Percentiles rank a stretch among this genome's conserved stretches.
Evolutionary conservation across 2,888 invertebrate species (phyloP).

Genomic region (Seladonia tumulorum): DNA sequence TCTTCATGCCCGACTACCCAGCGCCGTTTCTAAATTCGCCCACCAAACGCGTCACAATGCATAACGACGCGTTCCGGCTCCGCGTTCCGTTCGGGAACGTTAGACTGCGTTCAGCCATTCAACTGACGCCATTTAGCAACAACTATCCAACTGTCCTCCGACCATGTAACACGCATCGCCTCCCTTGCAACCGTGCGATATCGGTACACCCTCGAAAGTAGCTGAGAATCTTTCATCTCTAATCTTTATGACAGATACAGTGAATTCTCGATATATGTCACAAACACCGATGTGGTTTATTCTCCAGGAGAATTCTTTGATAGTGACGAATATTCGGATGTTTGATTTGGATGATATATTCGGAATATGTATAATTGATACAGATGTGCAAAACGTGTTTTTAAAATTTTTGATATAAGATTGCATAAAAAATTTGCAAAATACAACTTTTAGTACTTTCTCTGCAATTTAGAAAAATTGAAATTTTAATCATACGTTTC

Average conservation of each 20-base stretch:
- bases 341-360: too few species aligned
- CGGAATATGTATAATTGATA: too few species aligned
- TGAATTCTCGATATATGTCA: too few species aligned
- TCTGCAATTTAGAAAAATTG: too few species aligned
- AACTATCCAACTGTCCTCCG: not conserved
- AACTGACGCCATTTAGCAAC: slow-evolving; percentile 2
- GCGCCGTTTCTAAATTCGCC: slow-evolving; percentile 51
- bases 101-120: slow-evolving; percentile 24
- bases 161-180: not conserved
- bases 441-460: too few species aligned
- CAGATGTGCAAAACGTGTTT: too few species aligned
- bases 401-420: too few species aligned
- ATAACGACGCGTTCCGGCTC: slow-evolving; percentile 57
- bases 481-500: too few species aligned
- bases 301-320: too few species aligned
- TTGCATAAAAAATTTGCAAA: too few species aligned
- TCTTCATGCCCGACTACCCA: slow-evolving; percentile 24
- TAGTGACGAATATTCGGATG: too few species aligned
- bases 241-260: not conserved
- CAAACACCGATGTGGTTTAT: too few species aligned
- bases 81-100: slow-evolving; percentile 32
- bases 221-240: not conserved
- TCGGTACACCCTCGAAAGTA: slow-evolving; percentile 11
- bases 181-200: slow-evolving; percentile 1
- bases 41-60: slow-evolving; percentile 60